Conservation (phyloP, 2,113 vertebrate species). For the Anas platyrhynchos region DNA sequence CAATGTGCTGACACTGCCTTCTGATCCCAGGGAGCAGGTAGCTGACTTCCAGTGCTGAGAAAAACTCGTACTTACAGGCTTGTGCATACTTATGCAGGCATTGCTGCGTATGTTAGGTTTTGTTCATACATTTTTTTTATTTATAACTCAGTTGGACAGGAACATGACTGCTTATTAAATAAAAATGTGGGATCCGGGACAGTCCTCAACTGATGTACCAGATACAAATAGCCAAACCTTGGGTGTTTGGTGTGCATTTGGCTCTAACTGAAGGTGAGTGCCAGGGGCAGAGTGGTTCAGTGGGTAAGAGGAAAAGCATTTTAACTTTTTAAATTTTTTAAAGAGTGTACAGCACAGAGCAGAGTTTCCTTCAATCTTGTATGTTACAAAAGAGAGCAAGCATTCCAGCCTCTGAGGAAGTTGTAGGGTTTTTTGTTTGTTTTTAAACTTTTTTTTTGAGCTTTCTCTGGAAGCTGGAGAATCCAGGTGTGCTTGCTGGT, state of each 20-base stretch:
- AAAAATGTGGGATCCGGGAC: neutral
- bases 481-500: neutral
- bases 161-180: neutral
- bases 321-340: no score
- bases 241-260: neutral
- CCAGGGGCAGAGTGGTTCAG: fast-evolving
- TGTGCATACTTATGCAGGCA: fast-evolving
- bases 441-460: neutral
- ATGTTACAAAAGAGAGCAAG: neutral
- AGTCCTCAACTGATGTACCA: neutral
- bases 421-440: neutral
- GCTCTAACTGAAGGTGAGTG: neutral
- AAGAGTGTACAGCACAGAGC: fast-evolving
- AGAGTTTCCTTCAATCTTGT: neutral
- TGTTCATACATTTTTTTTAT: neutral
- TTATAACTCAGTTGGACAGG: neutral
- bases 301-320: neutral
- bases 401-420: neutral
- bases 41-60: neutral
- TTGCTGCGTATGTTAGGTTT: fast-evolving
- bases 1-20: neutral
- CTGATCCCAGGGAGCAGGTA: neutral
- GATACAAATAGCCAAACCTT: no score
- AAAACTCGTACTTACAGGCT: neutral
- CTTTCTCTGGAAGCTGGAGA: neutral